Percentiles rank a stretch among this genome's conserved stretches.
These are phyloP conservation scores for Heliconius himera DNA, from an alignment of 1,140 invertebrate species.

Conservation along the genomic window DNA sequence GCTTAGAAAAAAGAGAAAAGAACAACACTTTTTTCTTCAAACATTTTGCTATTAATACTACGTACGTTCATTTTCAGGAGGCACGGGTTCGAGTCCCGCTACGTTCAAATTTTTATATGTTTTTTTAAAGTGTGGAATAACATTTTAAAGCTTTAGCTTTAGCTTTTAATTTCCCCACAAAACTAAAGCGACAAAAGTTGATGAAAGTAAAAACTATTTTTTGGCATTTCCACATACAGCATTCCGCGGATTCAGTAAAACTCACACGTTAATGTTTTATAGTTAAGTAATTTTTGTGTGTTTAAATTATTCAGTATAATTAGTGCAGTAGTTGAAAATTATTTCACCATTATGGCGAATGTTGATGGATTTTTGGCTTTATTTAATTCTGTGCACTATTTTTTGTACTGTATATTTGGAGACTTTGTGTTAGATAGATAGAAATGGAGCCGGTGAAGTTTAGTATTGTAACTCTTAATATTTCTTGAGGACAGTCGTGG, in stretches of 20 bases:
- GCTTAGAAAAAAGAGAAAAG: no score
- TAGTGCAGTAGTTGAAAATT: background rate
- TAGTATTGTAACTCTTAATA: no score
- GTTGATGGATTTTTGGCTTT: background rate
- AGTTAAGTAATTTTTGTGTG: background rate
- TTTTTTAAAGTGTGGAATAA: no score
- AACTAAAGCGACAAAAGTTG: background rate
- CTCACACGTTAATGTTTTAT: background rate
- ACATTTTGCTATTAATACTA: no score
- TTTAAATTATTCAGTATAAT: slow-evolving; percentile 1
- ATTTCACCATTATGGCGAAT: background rate
- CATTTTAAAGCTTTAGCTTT: no score
- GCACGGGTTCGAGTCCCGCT: no score
- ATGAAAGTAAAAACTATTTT: background rate
- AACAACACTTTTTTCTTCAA: no score
- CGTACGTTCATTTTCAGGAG: no score
- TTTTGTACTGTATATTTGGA: background rate
- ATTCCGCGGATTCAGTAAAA: background rate
- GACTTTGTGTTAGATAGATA: no score
- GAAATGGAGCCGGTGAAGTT: no score
- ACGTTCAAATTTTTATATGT: no score
- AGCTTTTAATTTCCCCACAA: background rate
- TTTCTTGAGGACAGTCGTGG: no score
- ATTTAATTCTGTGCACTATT: background rate
- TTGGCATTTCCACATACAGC: background rate